These are phyloP conservation scores for Piscicola geometra DNA, from an alignment of 2,888 invertebrate genomes.

Conservation along the genomic window DNA sequence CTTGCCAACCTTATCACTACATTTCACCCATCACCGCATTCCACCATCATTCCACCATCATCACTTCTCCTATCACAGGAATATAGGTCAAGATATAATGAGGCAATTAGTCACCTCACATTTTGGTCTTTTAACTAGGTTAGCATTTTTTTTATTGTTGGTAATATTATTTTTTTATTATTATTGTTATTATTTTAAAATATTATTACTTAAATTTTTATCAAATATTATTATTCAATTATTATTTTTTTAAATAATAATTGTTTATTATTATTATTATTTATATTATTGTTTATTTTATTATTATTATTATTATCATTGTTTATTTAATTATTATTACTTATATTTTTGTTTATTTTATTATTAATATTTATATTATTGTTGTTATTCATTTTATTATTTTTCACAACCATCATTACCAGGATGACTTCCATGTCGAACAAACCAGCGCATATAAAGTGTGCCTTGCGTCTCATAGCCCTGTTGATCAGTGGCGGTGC, in stretches of 20 bases:
- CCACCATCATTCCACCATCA: too few relatives aligned
- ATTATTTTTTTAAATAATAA: neutral
- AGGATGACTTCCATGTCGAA: slow-evolving; percentile 28
- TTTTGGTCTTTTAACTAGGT: too few relatives aligned
- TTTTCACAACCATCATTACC: slow-evolving; percentile 9
- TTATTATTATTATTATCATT: neutral
- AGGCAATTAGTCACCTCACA: too few relatives aligned
- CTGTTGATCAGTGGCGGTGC: slow-evolving; percentile 17
- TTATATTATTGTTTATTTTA: too few relatives aligned
- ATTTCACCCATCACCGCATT: too few relatives aligned
- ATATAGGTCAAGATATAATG: too few relatives aligned
- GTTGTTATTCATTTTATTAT: neutral
- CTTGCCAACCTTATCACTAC: too few relatives aligned
- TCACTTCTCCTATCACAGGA: too few relatives aligned
- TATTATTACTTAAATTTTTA: neutral
- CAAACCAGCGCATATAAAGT: slow-evolving; percentile 23
- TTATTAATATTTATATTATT: neutral
- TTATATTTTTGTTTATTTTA: neutral
- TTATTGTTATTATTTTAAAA: neutral
- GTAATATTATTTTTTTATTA: too few relatives aligned
- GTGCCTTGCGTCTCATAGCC: slow-evolving; percentile 18
- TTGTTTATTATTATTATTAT: neutral
- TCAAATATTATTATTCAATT: neutral
- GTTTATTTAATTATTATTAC: too few relatives aligned
- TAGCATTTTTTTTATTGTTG: too few relatives aligned